Conservation (phyloP, 2,888 invertebrate species). For the Dryadula phaetusa region DNA sequence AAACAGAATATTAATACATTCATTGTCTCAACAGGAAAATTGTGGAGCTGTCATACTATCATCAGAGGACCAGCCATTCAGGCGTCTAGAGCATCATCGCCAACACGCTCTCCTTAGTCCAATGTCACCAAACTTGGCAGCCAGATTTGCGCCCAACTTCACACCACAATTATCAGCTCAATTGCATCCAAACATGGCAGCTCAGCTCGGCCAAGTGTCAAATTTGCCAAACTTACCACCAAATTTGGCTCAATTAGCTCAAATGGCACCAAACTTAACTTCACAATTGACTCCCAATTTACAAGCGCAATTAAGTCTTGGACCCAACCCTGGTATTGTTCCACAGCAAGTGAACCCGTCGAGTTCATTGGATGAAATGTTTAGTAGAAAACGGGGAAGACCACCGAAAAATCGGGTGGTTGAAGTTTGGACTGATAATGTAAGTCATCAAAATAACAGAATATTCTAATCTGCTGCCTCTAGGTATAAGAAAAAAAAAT, state of each 20-base stretch:
- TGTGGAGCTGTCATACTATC: slow-evolving; percentile 91
- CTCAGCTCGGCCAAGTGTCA: slow-evolving; percentile 76
- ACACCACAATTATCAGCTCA: slow-evolving; percentile 78
- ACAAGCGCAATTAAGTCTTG: slow-evolving; percentile 74
- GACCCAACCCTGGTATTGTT: slow-evolving; percentile 66
- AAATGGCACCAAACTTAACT: slow-evolving; percentile 76
- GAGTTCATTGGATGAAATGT: slow-evolving; percentile 95
- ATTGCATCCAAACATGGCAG: slow-evolving; percentile 79
- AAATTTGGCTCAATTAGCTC: slow-evolving; percentile 76
- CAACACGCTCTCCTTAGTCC: slow-evolving; percentile 91
- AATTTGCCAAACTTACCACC: slow-evolving; percentile 72
- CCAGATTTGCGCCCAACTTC: slow-evolving; percentile 84
- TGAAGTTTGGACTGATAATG: slow-evolving; percentile 94
- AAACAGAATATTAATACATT: neutral
- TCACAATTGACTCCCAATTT: slow-evolving; percentile 75
- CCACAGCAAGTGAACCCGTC: slow-evolving; percentile 80
- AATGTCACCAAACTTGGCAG: slow-evolving; percentile 83
- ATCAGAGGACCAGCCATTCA: slow-evolving; percentile 90
- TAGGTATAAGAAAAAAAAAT: neutral
- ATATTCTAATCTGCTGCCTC: neutral
- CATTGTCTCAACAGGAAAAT: slow-evolving; percentile 85
- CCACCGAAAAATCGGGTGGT: slow-evolving; percentile 98
- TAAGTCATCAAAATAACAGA: slow-evolving; percentile 71
- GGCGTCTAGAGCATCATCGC: slow-evolving; percentile 93
- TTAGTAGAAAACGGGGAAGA: slow-evolving; percentile 95